Base-by-base conservation (phyloP, 2,888 invertebrate genomes). In the Heliothis peltigera region DNA sequence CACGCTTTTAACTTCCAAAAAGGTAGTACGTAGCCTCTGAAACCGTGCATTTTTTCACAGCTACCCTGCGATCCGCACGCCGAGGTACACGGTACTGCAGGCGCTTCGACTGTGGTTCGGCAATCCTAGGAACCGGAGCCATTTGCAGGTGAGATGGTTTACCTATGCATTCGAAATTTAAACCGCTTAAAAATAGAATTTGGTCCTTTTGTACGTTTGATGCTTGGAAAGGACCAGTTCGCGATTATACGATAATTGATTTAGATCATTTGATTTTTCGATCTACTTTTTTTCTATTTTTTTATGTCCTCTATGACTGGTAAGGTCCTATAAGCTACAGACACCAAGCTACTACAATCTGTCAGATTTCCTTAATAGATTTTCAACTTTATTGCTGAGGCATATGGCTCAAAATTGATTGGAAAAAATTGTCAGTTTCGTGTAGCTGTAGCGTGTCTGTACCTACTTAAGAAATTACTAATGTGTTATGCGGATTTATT, bases 61-160 rank as follows among this genome's bases (percentile, higher is more conserved):
- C 76, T 97, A 96, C 81, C 95, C 95, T 61, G 95, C 96, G 6
- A 92, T 94, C 64, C 91, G 95, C 17, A 93, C 95, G 44, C 95
- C 95, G 54, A 91, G 96, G 57, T 96, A 96, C 87, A 95, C 95
- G 0, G 90, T 96, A 54, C 93, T 95, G 49, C 96, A 96, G 83
- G 96, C 96, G 21, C 88, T 97, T 21, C 91, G 96, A 51, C 89
- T 97, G 77, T 97, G 97, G 97, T 95, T 96, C 77, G 95, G 95
- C 43, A 96, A 96, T 86, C 96, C 96, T 0, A 91, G 96, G 63
- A 96, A 96, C 83, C 93, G 96, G 77, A 93, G 95, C 84, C 96
- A 96, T 88, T 92, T 96, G 78, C 95, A 95, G 92, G 95, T 94
- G 71, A 82, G 84, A 59, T 52, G 7, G 35, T 59, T 60, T 60